These are phyloP conservation scores for Brienomyrus longianalis DNA, from an alignment of 2,113 vertebrate species.

Conservation along the genomic window DNA sequence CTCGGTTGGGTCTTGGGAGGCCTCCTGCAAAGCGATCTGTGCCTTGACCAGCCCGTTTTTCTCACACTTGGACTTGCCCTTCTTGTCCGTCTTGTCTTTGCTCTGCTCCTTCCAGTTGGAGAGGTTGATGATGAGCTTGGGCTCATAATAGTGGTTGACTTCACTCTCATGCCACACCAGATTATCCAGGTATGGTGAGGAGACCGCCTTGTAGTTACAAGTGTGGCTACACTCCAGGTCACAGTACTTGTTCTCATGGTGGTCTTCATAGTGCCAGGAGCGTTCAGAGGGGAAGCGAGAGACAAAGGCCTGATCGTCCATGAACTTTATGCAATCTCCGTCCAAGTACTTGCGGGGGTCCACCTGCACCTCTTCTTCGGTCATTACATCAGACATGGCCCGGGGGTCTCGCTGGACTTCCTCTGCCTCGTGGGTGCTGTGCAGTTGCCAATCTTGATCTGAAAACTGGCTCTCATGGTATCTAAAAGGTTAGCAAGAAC, in stretches of 20 bases:
- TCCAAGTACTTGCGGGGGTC: constrained; percentile 96
- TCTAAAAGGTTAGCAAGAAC: constrained; percentile 52
- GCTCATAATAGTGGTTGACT: constrained; percentile 98
- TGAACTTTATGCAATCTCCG: constrained; percentile 88
- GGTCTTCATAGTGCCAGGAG: constrained; percentile 81
- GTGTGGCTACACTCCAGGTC: constrained; percentile 93
- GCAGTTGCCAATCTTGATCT: constrained; percentile 90
- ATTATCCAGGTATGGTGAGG: constrained; percentile 90
- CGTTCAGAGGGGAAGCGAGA: constrained; percentile 74
- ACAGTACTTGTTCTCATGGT: constrained; percentile 98
- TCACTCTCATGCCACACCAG: constrained; percentile 94
- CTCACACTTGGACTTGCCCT: constrained; percentile 96
- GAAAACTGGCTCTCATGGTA: constrained; percentile 94
- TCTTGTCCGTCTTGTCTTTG: constrained; percentile 88
- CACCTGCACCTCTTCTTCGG: constrained; percentile 93
- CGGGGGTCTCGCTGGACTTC: constrained; percentile 96
- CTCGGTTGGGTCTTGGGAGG: constrained; percentile 62
- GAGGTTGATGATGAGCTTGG: constrained; percentile 98
- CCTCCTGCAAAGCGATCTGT: constrained; percentile 85
- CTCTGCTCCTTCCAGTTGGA: constrained; percentile 99
- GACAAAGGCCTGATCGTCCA: constrained; percentile 88
- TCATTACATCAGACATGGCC: constrained; percentile 84
- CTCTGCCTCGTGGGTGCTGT: constrained; percentile 86
- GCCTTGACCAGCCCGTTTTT: constrained; percentile 95
- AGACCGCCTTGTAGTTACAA: constrained; percentile 95